These are phyloP conservation scores for Ophion obscuratus DNA, from an alignment of 2,888 invertebrate genomes.

Conservation along the genomic window DNA sequence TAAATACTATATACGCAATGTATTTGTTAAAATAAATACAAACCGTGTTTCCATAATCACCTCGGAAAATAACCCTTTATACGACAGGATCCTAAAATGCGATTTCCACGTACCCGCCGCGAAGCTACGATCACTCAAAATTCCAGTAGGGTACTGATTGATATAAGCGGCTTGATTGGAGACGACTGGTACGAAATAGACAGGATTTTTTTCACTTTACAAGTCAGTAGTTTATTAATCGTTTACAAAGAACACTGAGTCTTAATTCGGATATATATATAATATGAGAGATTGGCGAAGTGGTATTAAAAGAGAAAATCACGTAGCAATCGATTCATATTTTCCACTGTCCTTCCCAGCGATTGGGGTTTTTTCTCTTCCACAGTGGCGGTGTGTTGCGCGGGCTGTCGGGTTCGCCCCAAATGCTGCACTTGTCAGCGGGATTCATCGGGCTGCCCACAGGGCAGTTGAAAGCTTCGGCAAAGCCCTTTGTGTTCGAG, in stretches of 20 bases:
- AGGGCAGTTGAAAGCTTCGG: conserved; percentile 60
- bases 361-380: neutral
- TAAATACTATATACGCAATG: no score
- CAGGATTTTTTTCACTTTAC: neutral
- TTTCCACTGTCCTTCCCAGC: conserved; percentile 30
- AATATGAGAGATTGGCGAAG: no score
- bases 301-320: no score
- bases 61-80: no score
- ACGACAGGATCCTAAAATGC: no score
- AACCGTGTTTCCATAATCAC: no score
- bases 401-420: conserved; percentile 21
- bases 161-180: neutral
- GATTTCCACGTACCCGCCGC: no score
- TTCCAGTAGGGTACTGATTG: neutral
- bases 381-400: neutral
- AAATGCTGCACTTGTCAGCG: conserved; percentile 56
- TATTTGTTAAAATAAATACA: no score
- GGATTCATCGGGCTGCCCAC: conserved; percentile 62
- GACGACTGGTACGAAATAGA: neutral
- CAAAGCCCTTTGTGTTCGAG: conserved; percentile 61
- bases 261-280: no score
- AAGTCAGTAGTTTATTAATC: neutral
- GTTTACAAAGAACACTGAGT: neutral
- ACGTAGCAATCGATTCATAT: neutral
- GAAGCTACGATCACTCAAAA: no score